These are phyloP conservation scores for Drosophila lacicola DNA, from an alignment of 2,888 invertebrate genomes.

Conservation along the genomic window DNA sequence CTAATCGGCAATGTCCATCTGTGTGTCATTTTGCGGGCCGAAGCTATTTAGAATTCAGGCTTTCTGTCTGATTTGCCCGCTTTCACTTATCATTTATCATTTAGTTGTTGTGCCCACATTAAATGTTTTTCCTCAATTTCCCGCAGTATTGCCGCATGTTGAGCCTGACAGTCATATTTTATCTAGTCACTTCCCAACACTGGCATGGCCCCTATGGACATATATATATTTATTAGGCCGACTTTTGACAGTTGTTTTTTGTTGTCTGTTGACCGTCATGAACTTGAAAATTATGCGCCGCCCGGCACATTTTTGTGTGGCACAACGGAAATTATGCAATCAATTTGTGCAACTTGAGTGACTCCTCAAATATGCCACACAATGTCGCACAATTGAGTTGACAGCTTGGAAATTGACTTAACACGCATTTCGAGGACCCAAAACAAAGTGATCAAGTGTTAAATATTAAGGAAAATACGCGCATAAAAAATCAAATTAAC, in stretches of 20 bases:
- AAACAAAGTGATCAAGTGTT: slow-evolving; percentile 24
- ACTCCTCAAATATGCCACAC: slow-evolving; percentile 55
- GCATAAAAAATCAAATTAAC: slow-evolving; percentile 7
- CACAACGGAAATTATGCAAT: slow-evolving; percentile 77
- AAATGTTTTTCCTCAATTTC: slow-evolving; percentile 76
- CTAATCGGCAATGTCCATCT: slow-evolving; percentile 73
- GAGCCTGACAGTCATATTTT: slow-evolving; percentile 30
- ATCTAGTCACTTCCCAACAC: slow-evolving; percentile 22
- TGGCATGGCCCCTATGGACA: slow-evolving; percentile 1
- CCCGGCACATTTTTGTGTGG: slow-evolving; percentile 35
- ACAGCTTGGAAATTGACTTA: slow-evolving; percentile 31
- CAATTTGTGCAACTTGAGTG: slow-evolving; percentile 75
- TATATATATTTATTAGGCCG: slow-evolving; percentile 43
- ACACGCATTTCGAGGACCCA: slow-evolving; percentile 38
- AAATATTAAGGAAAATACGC: slow-evolving; percentile 4
- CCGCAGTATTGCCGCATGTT: slow-evolving; percentile 52
- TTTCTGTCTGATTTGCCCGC: slow-evolving; percentile 44
- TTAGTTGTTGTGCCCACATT: slow-evolving; percentile 65
- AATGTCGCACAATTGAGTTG: slow-evolving; percentile 21
- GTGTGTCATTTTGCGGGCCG: slow-evolving; percentile 63
- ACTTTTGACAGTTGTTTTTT: slow-evolving; percentile 51
- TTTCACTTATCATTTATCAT: slow-evolving; percentile 75
- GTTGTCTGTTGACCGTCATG: slow-evolving; percentile 55
- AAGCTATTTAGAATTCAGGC: slow-evolving; percentile 42
- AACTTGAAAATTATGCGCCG: slow-evolving; percentile 66